These are phyloP conservation scores for Chloroclysta siterata DNA, from an alignment of 2,888 invertebrate genomes.

Conservation along the genomic window DNA sequence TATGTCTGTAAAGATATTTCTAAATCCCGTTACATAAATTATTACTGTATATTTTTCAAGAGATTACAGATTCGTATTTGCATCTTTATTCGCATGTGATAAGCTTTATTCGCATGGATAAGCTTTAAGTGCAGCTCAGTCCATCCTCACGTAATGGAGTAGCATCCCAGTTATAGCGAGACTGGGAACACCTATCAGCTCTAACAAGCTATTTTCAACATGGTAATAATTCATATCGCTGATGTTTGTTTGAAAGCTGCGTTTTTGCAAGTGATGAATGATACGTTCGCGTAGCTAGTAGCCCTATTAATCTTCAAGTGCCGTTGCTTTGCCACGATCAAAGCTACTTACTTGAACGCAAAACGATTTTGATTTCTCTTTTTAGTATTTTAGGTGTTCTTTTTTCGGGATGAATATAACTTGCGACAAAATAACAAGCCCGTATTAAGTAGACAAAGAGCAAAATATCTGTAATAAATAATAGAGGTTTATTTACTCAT, in stretches of 20 bases:
- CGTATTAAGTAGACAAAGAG: no score
- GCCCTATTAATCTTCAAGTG: slow-evolving; percentile 16
- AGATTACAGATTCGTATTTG: no score
- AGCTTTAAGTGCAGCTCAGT: neutral
- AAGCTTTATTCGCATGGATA: no score
- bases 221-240: slow-evolving; percentile 37
- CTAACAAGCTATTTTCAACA: slow-evolving; percentile 48
- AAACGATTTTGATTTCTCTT: neutral
- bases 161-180: slow-evolving; percentile 58
- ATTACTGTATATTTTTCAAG: no score
- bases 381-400: no score
- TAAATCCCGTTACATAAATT: no score
- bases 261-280: slow-evolving; percentile 31
- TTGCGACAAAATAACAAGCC: no score
- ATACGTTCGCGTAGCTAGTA: slow-evolving; percentile 27
- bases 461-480: neutral
- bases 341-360: neutral
- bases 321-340: slow-evolving; percentile 4
- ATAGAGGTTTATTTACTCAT: neutral
- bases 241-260: slow-evolving; percentile 27
- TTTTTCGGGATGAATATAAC: no score
- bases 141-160: slow-evolving; percentile 63
- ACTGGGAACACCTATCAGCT: slow-evolving; percentile 40
- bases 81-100: no score
- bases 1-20: no score